Evolutionary conservation across 2,888 invertebrate species (phyloP), one percentile per base, ranked within the genome.

Genomic region (Lacanobia wlatinum): DNA sequence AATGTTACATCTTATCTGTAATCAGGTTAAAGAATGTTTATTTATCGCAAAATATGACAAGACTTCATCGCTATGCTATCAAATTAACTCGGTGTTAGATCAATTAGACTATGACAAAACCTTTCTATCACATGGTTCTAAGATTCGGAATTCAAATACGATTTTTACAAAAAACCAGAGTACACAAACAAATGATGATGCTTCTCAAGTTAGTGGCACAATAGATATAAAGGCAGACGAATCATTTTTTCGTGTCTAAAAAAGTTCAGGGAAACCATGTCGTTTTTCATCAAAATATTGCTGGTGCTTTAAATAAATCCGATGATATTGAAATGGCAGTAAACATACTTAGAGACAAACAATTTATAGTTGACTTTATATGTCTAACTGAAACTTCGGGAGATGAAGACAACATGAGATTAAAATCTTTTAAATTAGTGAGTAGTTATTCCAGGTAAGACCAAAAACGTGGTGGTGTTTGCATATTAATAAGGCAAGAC

Each of bases 261-360:
- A 14, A 21, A 23, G 53, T 12, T 53, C 50, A 40, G 12, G 21
- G 12, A 18, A 40, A 59, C 12, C 59, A 21, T 40, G 40, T 59
- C 12, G 14, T 59, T 2, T 59, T 59, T 21, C 43, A 60, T 2
- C 60, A 60, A 16, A 60, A 60, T 60, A 60, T 60, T 43, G 60
- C 60, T 3, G 60, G 60, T 60, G 60, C 60, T 23, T 16, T 60
- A 14, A 60, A 60, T 14, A 60, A 60, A 14, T 14, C 21, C 2
- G 21, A 43, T 23, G 23, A 60, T 7, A 60, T 60, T 23, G 60
- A 60, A 60, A 61, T 61, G 8, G 46, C 61, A 23, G 4, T 61
- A 18, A 61, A 61, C 9, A 18, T 28, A 18, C 61, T 61, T 6
- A 16, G 23, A 10, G 61, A 61, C 5, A 43, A 61, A 61, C 1